Percentiles rank a stretch among this genome's conserved stretches.
Conservation (phyloP, 2,113 vertebrate genomes). For the Corythoichthys haematopterus region DNA sequence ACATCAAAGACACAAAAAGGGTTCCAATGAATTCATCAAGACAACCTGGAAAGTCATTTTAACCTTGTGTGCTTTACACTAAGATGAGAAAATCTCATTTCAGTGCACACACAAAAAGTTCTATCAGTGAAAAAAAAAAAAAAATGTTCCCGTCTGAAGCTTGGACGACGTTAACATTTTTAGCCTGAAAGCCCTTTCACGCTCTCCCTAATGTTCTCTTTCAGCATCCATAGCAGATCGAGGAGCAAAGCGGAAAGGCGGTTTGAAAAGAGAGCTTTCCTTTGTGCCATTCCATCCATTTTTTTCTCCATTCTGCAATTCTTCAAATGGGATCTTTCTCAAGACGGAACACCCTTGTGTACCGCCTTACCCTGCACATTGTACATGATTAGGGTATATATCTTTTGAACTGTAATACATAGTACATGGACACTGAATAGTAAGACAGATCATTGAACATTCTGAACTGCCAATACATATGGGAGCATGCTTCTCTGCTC, state of each 20-base stretch:
- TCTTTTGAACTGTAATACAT: not conserved
- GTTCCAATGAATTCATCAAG: conserved; percentile 11
- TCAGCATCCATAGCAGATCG: conserved; percentile 19
- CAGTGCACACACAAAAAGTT: conserved; percentile 14
- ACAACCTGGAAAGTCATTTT: conserved; percentile 18
- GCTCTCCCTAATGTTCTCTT: conserved; percentile 26
- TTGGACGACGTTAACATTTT: conserved; percentile 28
- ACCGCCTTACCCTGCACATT: conserved; percentile 12
- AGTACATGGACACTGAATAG: not conserved
- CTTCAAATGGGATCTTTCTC: conserved; percentile 44
- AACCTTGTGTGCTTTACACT: conserved; percentile 3
- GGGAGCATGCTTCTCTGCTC: not conserved
- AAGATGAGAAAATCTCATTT: conserved; percentile 18
- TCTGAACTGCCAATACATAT: not conserved
- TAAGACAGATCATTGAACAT: not conserved
- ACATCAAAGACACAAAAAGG: conserved; percentile 5
- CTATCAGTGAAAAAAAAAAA: conserved; percentile 20
- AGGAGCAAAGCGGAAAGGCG: not conserved
- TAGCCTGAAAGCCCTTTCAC: conserved; percentile 25
- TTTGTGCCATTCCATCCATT: conserved; percentile 43
- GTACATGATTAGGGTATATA: not conserved
- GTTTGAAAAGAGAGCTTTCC: conserved; percentile 27
- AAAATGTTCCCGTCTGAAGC: conserved; percentile 11
- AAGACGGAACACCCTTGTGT: conserved; percentile 34
- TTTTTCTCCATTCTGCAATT: conserved; percentile 6